phyloP scores from a whole-genome alignment of 53 echinoderm and acorn worm species.

The Hippasteria phrygiana region DNA sequence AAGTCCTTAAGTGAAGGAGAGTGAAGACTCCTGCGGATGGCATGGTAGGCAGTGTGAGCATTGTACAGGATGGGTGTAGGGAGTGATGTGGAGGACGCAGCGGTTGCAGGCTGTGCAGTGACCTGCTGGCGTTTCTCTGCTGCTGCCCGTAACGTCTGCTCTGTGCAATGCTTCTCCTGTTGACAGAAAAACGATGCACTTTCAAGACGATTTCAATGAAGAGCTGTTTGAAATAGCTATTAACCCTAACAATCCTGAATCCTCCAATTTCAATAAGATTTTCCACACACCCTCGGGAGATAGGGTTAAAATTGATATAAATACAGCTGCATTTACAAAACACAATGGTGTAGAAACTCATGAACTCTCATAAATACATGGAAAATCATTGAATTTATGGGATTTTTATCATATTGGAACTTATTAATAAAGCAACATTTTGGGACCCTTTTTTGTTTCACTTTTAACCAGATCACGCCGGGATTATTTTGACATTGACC shows the following conservation, averaged over 20 bases:
- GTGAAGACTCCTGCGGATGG: slow-evolving; percentile 91
- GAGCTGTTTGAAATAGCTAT: neutral
- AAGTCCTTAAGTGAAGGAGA: slow-evolving; percentile 90
- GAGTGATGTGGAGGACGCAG: slow-evolving; percentile 12
- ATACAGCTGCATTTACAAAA: too few relatives aligned
- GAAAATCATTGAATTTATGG: too few relatives aligned
- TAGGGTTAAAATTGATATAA: too few relatives aligned
- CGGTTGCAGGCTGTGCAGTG: neutral
- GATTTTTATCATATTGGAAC: too few relatives aligned
- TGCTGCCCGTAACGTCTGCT: slow-evolving; percentile 80
- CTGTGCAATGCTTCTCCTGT: slow-evolving; percentile 96
- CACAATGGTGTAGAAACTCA: too few relatives aligned
- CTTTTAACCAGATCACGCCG: too few relatives aligned
- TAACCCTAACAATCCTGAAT: neutral
- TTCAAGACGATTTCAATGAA: neutral
- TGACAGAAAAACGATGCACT: neutral
- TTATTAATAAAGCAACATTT: too few relatives aligned
- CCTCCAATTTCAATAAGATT: too few relatives aligned
- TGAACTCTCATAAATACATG: too few relatives aligned
- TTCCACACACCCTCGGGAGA: too few relatives aligned
- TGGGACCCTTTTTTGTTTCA: too few relatives aligned
- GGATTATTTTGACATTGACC: too few relatives aligned
- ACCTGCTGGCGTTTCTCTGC: slow-evolving; percentile 77
- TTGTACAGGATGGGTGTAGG: slow-evolving; percentile 92
- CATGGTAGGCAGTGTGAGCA: slow-evolving; percentile 98